phyloP scores from a whole-genome alignment of 2,888 invertebrate species.

The Cheilosia vulpina region DNA sequence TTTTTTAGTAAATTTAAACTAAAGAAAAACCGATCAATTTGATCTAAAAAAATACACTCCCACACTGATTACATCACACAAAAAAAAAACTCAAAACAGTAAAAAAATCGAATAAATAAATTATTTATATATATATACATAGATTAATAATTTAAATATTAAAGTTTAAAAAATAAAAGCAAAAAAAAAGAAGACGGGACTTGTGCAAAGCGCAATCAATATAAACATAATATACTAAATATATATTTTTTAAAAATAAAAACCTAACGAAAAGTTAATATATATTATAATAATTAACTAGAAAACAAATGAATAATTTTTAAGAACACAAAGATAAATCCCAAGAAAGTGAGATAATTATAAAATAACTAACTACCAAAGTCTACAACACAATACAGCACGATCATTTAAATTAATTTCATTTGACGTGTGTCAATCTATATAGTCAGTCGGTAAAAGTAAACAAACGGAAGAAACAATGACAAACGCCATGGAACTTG shows the following conservation, averaged over 20 bases:
- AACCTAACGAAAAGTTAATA: conserved; percentile 69
- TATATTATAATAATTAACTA: conserved; percentile 60
- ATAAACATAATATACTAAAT: conserved; percentile 76
- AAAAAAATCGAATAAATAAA: conserved; percentile 56
- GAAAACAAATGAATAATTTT: conserved; percentile 62
- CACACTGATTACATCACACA: conserved; percentile 46
- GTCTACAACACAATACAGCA: conserved; percentile 37
- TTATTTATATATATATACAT: conserved; percentile 71
- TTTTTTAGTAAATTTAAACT: conserved; percentile 53
- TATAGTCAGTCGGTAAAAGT: conserved; percentile 17
- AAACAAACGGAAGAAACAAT: conserved; percentile 77
- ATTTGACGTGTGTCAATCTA: conserved; percentile 42
- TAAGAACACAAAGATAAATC: conserved; percentile 70
- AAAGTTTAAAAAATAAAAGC: conserved; percentile 40
- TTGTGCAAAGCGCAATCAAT: conserved; percentile 83
- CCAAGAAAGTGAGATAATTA: conserved; percentile 81
- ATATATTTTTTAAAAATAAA: conserved; percentile 73
- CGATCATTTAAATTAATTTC: conserved; percentile 48
- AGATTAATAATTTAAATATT: conserved; percentile 64
- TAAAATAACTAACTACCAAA: conserved; percentile 76
- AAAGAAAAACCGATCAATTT: conserved; percentile 46
- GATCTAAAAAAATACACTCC: conserved; percentile 50
- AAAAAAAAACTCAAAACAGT: conserved; percentile 49
- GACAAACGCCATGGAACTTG: conserved; percentile 87
- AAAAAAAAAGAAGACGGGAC: conserved; percentile 77